These are phyloP conservation scores for Morpho achilles DNA, from an alignment of 2,888 invertebrate genomes.

Conservation along the genomic window DNA sequence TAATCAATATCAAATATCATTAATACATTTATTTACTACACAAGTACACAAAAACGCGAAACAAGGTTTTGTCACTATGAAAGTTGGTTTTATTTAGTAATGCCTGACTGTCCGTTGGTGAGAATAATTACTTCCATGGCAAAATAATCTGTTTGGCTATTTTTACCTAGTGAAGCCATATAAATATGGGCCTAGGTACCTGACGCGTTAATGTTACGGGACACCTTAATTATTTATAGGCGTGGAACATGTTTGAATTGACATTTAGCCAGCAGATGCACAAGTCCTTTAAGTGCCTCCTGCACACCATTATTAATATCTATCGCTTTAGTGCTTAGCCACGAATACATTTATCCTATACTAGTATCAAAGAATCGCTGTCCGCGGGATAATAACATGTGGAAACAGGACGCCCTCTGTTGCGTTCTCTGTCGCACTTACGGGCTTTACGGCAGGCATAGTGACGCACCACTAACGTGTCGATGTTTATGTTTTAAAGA, in stretches of 20 bases:
- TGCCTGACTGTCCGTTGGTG: slow-evolving; percentile 8
- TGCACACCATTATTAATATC: slow-evolving; percentile 58
- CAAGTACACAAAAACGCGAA: too few relatives aligned
- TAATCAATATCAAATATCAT: too few relatives aligned
- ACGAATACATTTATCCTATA: slow-evolving; percentile 32
- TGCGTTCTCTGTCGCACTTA: too few relatives aligned
- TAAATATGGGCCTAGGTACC: slow-evolving; percentile 33
- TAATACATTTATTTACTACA: too few relatives aligned
- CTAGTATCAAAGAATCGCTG: too few relatives aligned
- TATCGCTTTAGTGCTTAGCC: slow-evolving; percentile 51
- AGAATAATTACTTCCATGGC: slow-evolving; percentile 23
- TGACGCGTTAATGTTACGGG: slow-evolving; percentile 43
- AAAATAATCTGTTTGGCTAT: slow-evolving; percentile 46
- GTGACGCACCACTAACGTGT: too few relatives aligned
- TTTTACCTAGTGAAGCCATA: slow-evolving; percentile 63
- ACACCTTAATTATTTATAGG: slow-evolving; percentile 70
- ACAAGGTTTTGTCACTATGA: not conserved
- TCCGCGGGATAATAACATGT: too few relatives aligned
- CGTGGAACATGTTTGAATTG: slow-evolving; percentile 54
- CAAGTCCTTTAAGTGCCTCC: slow-evolving; percentile 44
- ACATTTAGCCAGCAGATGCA: slow-evolving; percentile 70
- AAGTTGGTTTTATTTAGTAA: slow-evolving; percentile 9
- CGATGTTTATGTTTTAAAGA: too few relatives aligned
- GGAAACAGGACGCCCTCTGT: too few relatives aligned
- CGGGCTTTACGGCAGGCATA: too few relatives aligned